Evolutionary conservation across 1,140 invertebrate genomes (phyloP).

Genomic region (Tetramorium simillimum): DNA sequence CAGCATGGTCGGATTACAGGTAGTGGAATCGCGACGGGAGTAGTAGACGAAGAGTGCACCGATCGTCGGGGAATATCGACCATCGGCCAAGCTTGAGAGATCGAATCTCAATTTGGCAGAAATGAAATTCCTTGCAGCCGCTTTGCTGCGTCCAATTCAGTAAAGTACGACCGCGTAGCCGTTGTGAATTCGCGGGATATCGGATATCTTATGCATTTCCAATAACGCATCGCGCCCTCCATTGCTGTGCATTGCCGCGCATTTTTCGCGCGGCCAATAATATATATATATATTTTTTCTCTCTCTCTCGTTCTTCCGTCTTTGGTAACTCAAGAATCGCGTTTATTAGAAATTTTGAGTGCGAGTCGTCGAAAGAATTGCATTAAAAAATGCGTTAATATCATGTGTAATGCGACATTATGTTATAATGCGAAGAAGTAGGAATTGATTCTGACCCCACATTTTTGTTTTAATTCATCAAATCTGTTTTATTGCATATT

Average conservation of each 20-base stretch:
- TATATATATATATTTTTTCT: neutral
- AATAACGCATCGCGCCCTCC: constrained; percentile 19
- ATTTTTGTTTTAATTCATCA: neutral
- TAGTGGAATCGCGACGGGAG: neutral
- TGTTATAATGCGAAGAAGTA: neutral
- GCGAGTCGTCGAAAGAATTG: neutral
- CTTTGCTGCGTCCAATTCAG: neutral
- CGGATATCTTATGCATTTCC: constrained; percentile 52
- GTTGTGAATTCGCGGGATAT: constrained; percentile 41
- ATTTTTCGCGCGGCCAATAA: constrained; percentile 26
- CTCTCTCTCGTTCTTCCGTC: neutral
- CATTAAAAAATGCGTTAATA: neutral
- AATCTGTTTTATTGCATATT: constrained; percentile 20
- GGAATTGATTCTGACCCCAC: neutral
- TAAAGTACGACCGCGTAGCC: neutral
- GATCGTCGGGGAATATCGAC: neutral
- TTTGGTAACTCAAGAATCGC: neutral
- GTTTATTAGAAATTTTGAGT: neutral
- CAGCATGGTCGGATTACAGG: constrained; percentile 35
- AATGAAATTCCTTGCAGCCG: constrained; percentile 51
- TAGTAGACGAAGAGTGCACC: constrained; percentile 22
- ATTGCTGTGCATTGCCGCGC: no score
- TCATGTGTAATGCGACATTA: neutral
- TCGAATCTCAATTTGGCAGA: constrained; percentile 51
- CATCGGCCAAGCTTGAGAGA: neutral